Evolutionary conservation across 2,797 vertebrate species (phyloP).

Genomic region (Aplochiton taeniatus): DNA sequence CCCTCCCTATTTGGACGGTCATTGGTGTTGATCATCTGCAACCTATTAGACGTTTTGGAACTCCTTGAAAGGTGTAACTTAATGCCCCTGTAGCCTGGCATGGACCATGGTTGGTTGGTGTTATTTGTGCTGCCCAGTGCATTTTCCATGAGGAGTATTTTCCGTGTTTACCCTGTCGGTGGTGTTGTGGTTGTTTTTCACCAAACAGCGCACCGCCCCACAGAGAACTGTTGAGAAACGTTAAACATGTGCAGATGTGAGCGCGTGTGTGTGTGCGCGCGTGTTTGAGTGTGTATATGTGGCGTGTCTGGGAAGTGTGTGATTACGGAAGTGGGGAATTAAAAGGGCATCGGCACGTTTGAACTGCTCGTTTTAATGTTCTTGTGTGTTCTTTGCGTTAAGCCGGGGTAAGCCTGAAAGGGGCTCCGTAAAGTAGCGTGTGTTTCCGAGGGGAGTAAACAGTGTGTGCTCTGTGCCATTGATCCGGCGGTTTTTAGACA

Average conservation of each 20-base stretch:
- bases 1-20: too few species aligned
- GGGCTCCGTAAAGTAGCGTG: too few species aligned
- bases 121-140: constrained; percentile 42
- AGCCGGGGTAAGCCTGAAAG: too few species aligned
- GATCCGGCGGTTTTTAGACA: too few species aligned
- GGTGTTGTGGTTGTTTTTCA: constrained; percentile 42
- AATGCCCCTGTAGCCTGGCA: constrained; percentile 21
- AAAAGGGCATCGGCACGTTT: too few species aligned
- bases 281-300: background rate
- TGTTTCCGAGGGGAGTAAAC: too few species aligned
- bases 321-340: background rate
- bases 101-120: constrained; percentile 17
- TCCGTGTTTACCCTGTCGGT: constrained; percentile 54
- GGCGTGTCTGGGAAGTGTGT: background rate
- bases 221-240: constrained; percentile 50
- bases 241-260: constrained; percentile 64
- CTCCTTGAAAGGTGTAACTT: too few species aligned
- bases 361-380: too few species aligned
- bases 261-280: background rate
- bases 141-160: constrained; percentile 73
- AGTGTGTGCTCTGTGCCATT: too few species aligned
- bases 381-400: too few species aligned
- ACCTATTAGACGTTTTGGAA: too few species aligned
- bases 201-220: constrained; percentile 34
- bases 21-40: too few species aligned